phyloP scores from a whole-genome alignment of 2,113 vertebrate species.

The Vireo altiloquus region DNA sequence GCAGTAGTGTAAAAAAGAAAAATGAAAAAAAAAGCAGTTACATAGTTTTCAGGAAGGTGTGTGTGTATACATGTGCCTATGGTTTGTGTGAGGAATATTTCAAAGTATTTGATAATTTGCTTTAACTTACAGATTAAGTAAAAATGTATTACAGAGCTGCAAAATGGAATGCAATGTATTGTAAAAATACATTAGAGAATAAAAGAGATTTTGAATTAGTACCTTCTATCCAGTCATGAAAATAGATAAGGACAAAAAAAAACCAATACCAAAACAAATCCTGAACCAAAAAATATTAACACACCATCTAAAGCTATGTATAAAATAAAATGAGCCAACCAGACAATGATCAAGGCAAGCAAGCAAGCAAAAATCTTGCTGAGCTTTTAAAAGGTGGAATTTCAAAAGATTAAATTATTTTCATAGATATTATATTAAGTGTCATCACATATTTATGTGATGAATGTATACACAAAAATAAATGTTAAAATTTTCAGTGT shows the following conservation, averaged over 20 bases:
- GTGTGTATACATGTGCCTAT: background rate
- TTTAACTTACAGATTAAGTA: background rate
- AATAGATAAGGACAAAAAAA: background rate
- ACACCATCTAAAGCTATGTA: background rate
- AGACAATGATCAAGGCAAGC: background rate
- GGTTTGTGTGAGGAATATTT: conserved; percentile 22
- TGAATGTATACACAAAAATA: background rate
- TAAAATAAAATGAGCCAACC: background rate
- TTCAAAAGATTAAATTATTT: background rate
- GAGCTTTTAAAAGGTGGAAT: background rate
- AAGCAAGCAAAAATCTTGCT: background rate
- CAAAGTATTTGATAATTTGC: background rate
- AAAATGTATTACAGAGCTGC: background rate
- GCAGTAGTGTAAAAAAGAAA: background rate
- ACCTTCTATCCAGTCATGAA: background rate
- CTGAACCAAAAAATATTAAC: background rate
- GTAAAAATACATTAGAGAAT: background rate
- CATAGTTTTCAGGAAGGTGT: background rate
- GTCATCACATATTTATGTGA: background rate
- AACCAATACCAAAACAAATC: background rate
- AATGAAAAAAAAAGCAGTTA: background rate
- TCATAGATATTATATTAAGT: background rate
- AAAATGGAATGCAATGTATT: background rate
- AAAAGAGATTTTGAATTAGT: background rate
- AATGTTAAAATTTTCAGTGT: background rate